Conservation (phyloP, 2,113 vertebrate species). For the Sprattus sprattus region DNA sequence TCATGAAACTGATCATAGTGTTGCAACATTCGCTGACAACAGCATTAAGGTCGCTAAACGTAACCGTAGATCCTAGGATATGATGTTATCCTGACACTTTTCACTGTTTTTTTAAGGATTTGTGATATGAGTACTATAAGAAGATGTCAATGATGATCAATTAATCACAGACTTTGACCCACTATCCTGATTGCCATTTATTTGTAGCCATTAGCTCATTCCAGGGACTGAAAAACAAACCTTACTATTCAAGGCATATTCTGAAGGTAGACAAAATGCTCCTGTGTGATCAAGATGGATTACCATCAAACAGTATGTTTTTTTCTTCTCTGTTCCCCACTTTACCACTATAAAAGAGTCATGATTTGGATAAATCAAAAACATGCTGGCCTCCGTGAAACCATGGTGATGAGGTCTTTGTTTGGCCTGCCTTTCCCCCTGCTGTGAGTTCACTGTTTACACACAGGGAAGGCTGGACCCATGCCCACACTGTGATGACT, state of each 20-base stretch:
- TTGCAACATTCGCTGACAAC: neutral
- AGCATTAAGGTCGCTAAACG: neutral
- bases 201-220: neutral
- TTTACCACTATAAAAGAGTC: conserved; percentile 10
- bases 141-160: neutral
- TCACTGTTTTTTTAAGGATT: neutral
- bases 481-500: conserved; percentile 57
- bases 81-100: neutral
- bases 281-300: neutral
- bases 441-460: conserved; percentile 59
- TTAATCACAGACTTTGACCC: neutral
- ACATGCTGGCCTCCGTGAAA: conserved; percentile 52
- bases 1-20: neutral
- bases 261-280: neutral
- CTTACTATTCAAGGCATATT: neutral
- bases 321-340: neutral
- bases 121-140: neutral
- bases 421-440: conserved; percentile 53
- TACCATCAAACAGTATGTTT: neutral
- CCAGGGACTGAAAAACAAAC: neutral
- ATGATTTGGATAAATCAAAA: conserved; percentile 51
- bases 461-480: conserved; percentile 58
- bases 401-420: conserved; percentile 57
- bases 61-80: neutral
- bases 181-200: neutral